A percentile compares a stretch with the other conserved stretches of the same genome.
These are phyloP conservation scores for Megalops cyprinoides DNA, from an alignment of 2,797 vertebrate genomes.

Conservation along the genomic window DNA sequence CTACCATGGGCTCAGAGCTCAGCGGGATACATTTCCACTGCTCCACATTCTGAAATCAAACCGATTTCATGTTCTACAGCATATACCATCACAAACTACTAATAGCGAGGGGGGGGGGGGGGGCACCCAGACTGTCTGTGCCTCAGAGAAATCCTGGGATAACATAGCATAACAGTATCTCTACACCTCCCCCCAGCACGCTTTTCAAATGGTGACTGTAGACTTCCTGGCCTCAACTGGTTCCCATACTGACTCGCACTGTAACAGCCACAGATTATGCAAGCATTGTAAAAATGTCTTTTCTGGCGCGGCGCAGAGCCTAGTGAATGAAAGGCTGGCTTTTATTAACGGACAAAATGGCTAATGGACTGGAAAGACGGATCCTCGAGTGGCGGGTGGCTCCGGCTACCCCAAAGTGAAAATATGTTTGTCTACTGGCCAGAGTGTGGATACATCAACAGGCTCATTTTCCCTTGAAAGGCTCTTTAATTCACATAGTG, in stretches of 20 bases:
- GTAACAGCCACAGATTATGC: neutral
- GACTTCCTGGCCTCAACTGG: too few relatives aligned
- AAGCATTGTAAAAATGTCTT: neutral
- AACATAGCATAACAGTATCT: conserved; percentile 30
- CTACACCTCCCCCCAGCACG: neutral
- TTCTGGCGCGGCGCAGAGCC: neutral
- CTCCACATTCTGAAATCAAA: too few relatives aligned
- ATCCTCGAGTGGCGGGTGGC: conserved; percentile 4
- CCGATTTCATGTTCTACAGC: neutral
- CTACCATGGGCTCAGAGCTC: neutral
- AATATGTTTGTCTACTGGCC: neutral
- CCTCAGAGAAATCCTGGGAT: conserved; percentile 33
- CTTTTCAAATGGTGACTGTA: neutral
- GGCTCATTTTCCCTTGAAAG: neutral
- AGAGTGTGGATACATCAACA: neutral
- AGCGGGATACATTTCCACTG: neutral
- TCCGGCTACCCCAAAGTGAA: neutral
- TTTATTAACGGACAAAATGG: conserved; percentile 15
- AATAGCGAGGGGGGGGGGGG: conserved; percentile 12
- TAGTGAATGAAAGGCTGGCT: conserved; percentile 4
- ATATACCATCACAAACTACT: conserved; percentile 26
- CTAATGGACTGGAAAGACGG: conserved; percentile 20
- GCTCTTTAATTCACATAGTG: neutral
- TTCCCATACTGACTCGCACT: neutral
- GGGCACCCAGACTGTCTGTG: too few relatives aligned